Base-by-base conservation (phyloP, 2,888 invertebrate genomes). In the Lepidocyrtoides sp. region DNA sequence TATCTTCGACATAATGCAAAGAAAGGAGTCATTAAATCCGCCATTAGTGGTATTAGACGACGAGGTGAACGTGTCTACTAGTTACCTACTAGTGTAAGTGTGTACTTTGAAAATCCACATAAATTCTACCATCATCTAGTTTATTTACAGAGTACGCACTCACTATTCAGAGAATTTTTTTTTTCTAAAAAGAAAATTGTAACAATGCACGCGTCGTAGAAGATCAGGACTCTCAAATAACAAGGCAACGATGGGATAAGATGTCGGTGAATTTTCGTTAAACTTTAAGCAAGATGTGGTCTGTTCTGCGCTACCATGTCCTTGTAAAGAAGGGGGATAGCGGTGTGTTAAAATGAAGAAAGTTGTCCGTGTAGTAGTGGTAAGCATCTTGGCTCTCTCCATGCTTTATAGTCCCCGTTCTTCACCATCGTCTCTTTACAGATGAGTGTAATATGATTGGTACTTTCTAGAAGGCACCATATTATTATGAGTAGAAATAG, bases 341-440 rank as follows among this genome's bases (percentile, higher is more conserved):
- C n/a, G n/a, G n/a, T n/a, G n/a, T n/a, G n/a, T n/a, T n/a, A n/a
- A n/a, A n/a, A n/a, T n/a, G n/a, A n/a, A n/a, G n/a, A n/a, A n/a
- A n/a, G n/a, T n/a, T n/a, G n/a, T n/a, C n/a, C n/a, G n/a, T n/a
- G n/a, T n/a, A n/a, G n/a, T n/a, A n/a, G n/a, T 7, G 2, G 12
- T 41, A 69, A 41, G 69, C 26, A 26, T 26, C 51, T 26, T 41
- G 26, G 14, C 51, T 51, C 29, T 26, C 23, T 14, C n/a, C n/a
- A n/a, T n/a, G n/a, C n/a, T n/a, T n/a, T n/a, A n/a, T n/a, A 51
- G 14, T 77, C 77, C 51, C 26, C 48, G 48, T 26, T 77, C 48
- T 29, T 29, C 26, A 1, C 48, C 10, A 4, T 41, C 10, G n/a
- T 41, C 10, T 41, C 4, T 41, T 41, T 41, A 41, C 41, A 41